Evolutionary conservation across 2,888 invertebrate species (phyloP), one percentile per base, ranked within the genome.

Genomic region (Drosophila picticornis): DNA sequence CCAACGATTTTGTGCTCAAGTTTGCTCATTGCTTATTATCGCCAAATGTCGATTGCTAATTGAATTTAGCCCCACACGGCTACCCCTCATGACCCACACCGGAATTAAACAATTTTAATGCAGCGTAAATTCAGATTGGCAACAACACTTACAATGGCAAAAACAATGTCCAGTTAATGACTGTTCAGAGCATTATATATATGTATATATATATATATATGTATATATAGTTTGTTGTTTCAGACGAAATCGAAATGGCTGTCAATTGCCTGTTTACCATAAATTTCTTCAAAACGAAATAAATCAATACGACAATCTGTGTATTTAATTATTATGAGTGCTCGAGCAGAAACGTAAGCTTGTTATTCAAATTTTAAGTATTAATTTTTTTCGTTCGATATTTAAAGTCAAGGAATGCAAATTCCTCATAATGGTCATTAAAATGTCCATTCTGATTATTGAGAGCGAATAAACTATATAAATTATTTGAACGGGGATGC

Each of bases 21-120:
- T 85, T 78, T 76, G 66, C 63, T 55, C 80, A 75, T 75, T 81
- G 78, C 80, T 79, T 79, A 79, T 77, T 77, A 64, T 81, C 78
- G 75, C 68, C 62, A 55, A 80, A 63, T 80, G 79, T 67, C 83
- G 75, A 85, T 85, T 80, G 84, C 89, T 84, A 89, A 89, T 89
- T 84, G 71, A 80, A 78, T 83, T 81, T 83, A 3, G 4, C 51
- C n/a, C 38, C 29, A 13, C 25, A 2, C 22, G 38, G 7, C n/a
- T 32, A n/a, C 19, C 19, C 32, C 53, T 43, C 25, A 43, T 53
- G 46, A 25, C 46, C 36, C 56, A 29, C 43, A 62, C 29, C 50
- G 43, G 63, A 72, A 77, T 77, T 70, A 53, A 74, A 80, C 69
- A 69, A 77, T 77, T 74, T 82, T 74, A 77, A 83, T 82, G 73